A percentile compares a stretch with the other conserved stretches of the same genome.
phyloP scores from a whole-genome alignment of 2,113 vertebrate species.

The Datnioides undecimradiatus region DNA sequence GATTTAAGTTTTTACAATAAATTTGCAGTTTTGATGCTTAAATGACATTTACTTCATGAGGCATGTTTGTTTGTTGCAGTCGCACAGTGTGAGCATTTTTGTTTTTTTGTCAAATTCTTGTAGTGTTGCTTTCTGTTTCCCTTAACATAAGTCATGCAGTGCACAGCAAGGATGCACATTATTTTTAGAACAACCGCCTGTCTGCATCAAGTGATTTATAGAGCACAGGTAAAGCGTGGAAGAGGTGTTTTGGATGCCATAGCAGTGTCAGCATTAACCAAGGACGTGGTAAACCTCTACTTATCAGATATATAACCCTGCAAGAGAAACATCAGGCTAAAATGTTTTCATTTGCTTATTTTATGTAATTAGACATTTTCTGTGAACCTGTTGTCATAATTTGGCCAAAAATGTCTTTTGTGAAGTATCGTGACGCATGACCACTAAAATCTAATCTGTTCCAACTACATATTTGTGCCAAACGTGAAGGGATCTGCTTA shows the following conservation, averaged over 20 bases:
- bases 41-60: not conserved
- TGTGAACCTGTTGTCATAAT: no score
- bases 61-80: not conserved
- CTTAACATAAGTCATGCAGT: not conserved
- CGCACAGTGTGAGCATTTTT: not conserved
- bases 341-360: no score
- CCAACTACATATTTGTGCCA: no score
- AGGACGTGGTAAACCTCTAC: constrained; percentile 6
- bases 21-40: not conserved
- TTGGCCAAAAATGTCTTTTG: no score
- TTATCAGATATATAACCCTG: not conserved
- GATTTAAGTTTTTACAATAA: not conserved
- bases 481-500: no score
- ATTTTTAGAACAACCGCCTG: constrained; percentile 52
- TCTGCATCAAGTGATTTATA: constrained; percentile 8
- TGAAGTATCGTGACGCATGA: no score
- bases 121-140: not conserved
- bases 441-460: no score
- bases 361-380: no score
- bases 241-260: constrained; percentile 29
- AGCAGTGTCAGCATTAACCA: constrained; percentile 18
- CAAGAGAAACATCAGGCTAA: not conserved
- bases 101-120: not conserved
- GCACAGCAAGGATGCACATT: constrained; percentile 31
- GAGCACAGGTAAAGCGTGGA: not conserved